Conservation (phyloP, 2,797 vertebrate genomes). For the Enteromius unitaeniatus region DNA sequence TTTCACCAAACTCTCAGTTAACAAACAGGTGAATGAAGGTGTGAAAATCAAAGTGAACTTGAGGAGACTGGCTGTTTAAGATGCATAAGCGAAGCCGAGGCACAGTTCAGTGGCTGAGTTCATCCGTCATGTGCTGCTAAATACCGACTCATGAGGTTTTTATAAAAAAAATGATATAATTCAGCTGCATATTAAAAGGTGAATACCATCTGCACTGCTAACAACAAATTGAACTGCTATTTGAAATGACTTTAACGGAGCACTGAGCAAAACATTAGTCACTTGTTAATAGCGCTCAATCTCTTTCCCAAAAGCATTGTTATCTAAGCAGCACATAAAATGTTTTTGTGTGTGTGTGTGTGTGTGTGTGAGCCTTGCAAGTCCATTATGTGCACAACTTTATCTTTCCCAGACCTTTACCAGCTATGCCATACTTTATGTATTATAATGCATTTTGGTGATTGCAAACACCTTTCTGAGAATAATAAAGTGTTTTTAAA, state of each 20-base stretch:
- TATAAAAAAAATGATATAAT: neutral
- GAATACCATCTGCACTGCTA: neutral
- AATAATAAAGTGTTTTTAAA: neutral
- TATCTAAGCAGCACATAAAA: neutral
- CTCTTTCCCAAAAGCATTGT: neutral
- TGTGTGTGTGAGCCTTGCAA: neutral
- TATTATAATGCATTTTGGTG: neutral
- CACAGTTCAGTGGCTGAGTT: neutral
- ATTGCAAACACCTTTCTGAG: neutral
- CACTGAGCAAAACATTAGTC: neutral
- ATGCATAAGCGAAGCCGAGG: constrained; percentile 5
- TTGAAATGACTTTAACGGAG: neutral
- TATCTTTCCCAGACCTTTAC: neutral
- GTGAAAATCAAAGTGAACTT: constrained; percentile 51
- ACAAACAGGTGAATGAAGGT: constrained; percentile 52
- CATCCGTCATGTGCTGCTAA: constrained; percentile 22
- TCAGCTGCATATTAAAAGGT: neutral
- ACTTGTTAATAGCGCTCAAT: neutral
- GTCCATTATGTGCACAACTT: neutral
- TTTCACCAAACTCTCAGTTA: constrained; percentile 46
- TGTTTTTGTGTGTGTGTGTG: too few species aligned
- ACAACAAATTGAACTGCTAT: neutral
- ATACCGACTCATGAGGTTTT: neutral
- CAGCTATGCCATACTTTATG: neutral
- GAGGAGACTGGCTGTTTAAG: constrained; percentile 35